Conservation (phyloP, 2,888 invertebrate species). For the Leptinotarsa haldemani region DNA sequence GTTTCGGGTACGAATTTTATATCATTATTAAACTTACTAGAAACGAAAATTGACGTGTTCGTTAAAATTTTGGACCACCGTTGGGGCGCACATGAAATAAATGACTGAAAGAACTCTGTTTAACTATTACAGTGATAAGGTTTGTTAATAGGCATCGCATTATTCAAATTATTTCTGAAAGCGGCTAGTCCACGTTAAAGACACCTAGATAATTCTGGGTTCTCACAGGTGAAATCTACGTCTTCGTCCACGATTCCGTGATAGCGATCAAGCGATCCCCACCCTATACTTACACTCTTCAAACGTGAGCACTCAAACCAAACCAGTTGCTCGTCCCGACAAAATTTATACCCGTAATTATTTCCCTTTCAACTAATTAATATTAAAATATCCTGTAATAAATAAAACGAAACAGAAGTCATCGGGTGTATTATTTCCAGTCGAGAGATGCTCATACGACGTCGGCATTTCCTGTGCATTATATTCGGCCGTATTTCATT, state of each 20-base stretch:
- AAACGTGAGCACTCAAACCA: slow-evolving; percentile 13
- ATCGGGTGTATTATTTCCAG: slow-evolving; percentile 32
- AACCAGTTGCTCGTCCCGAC: slow-evolving; percentile 21
- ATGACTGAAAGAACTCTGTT: no score
- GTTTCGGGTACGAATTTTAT: no score
- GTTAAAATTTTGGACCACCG: no score
- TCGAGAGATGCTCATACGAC: slow-evolving; percentile 34
- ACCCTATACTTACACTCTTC: slow-evolving; percentile 17
- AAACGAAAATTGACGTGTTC: no score
- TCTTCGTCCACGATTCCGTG: slow-evolving; percentile 12
- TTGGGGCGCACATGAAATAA: no score
- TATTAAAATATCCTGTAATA: slow-evolving; percentile 45
- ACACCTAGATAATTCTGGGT: slow-evolving; percentile 11
- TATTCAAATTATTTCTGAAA: not conserved
- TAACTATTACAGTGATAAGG: no score
- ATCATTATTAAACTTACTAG: no score
- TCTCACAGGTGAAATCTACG: slow-evolving; percentile 17
- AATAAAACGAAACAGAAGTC: slow-evolving; percentile 36
- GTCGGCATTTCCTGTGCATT: slow-evolving; percentile 45
- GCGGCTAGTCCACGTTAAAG: not conserved
- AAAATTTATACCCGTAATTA: slow-evolving; percentile 36
- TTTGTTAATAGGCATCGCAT: no score
- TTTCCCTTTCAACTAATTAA: slow-evolving; percentile 43
- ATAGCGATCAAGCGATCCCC: slow-evolving; percentile 6
- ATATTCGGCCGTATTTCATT: slow-evolving; percentile 44